phyloP scores from a whole-genome alignment of 2,888 invertebrate genomes.

The Eledona agricola region DNA sequence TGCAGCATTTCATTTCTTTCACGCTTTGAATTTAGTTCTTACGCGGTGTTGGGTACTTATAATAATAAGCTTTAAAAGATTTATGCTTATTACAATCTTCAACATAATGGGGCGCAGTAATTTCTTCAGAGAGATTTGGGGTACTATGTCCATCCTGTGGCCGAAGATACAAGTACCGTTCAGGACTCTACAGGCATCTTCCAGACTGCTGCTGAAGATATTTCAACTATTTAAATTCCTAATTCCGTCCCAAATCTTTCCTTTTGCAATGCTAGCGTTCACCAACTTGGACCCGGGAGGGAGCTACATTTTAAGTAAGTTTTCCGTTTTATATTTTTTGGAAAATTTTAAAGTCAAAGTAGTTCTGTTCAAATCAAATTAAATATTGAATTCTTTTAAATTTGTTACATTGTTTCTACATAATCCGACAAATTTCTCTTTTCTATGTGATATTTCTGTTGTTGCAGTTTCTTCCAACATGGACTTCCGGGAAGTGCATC shows the following conservation, averaged over 20 bases:
- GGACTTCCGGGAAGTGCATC: slow-evolving; percentile 7
- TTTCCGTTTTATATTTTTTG: background rate
- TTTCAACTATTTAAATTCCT: slow-evolving; percentile 14
- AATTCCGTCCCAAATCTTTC: slow-evolving; percentile 10
- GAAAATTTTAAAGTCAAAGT: too few relatives aligned
- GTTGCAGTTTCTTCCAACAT: slow-evolving; percentile 14
- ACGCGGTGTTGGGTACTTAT: slow-evolving; percentile 23
- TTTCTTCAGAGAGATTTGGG: slow-evolving; percentile 37
- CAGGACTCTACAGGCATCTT: slow-evolving; percentile 59
- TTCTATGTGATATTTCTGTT: too few relatives aligned
- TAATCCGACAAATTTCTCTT: too few relatives aligned
- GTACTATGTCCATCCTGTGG: slow-evolving; percentile 60
- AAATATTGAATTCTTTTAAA: too few relatives aligned
- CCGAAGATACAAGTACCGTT: slow-evolving; percentile 60
- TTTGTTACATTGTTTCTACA: too few relatives aligned
- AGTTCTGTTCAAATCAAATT: too few relatives aligned
- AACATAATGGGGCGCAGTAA: slow-evolving; percentile 12
- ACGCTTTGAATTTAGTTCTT: slow-evolving; percentile 10
- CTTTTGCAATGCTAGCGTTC: background rate
- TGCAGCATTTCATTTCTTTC: slow-evolving; percentile 29
- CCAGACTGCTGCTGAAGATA: slow-evolving; percentile 54
- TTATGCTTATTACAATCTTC: slow-evolving; percentile 19
- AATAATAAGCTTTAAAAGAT: slow-evolving; percentile 16
- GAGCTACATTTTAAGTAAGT: slow-evolving; percentile 2
- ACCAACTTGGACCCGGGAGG: too few relatives aligned